phyloP scores from a whole-genome alignment of 1,140 invertebrate genomes.

The Maconellicoccus hirsutus region DNA sequence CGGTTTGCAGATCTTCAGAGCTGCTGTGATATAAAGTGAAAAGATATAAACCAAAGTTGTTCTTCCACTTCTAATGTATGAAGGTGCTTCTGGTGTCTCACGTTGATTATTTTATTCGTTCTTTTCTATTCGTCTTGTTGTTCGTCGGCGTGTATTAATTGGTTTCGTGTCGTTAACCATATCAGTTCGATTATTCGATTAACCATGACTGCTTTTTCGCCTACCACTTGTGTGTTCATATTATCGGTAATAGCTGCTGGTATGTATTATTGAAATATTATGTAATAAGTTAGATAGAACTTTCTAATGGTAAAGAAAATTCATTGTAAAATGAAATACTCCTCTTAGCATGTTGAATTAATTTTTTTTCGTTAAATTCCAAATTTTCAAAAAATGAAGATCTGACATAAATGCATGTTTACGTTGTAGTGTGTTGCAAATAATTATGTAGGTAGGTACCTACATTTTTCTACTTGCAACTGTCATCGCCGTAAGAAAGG shows the following conservation, averaged over 20 bases:
- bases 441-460: too few species aligned
- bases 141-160: conserved; percentile 16
- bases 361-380: too few species aligned
- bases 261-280: conserved; percentile 18
- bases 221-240: neutral
- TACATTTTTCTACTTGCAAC: too few species aligned
- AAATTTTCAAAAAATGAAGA: too few species aligned
- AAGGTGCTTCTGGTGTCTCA: conserved; percentile 20
- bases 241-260: conserved; percentile 16
- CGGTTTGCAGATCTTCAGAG: conserved; percentile 17
- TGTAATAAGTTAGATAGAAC: neutral
- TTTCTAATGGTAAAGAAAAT: neutral
- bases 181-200: conserved; percentile 17
- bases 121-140: conserved; percentile 20
- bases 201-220: conserved; percentile 20
- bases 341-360: too few species aligned
- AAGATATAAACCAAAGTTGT: conserved; percentile 15
- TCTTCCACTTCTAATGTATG: conserved; percentile 18
- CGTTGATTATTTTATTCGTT: conserved; percentile 16
- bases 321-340: neutral
- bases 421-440: too few species aligned
- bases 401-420: too few species aligned
- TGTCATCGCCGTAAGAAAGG: too few species aligned
- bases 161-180: conserved; percentile 22
- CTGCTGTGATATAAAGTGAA: conserved; percentile 13